Evolutionary conservation across 2,113 vertebrate species (phyloP), one percentile per base, ranked within the genome.

Genomic region (Cyrtonyx montezumae): DNA sequence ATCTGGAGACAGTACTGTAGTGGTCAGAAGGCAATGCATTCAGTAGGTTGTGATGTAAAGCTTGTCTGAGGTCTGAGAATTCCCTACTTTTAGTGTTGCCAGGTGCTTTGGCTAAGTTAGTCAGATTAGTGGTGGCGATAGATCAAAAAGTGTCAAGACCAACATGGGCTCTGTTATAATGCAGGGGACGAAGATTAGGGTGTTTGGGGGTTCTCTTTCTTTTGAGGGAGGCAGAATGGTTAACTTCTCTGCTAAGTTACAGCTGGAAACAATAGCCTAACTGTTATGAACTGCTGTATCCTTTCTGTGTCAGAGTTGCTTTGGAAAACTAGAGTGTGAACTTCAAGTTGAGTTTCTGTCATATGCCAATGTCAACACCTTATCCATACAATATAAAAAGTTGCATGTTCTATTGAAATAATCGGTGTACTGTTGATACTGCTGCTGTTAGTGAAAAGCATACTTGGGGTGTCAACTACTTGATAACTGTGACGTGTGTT

Each of bases 231-330:
- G 16, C 11, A 45, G 34, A 61, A 49, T 21, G 22, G 10, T 77
- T 73, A 11, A 65, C 3, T 40, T 32, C 36, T 68, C 14, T 83
- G 46, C 55, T 61, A 46, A 19, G 17, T n/a, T 66, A 37, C 79
- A 63, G 2, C 28, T 10, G 8, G 42, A 74, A 88, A 28, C 49
- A 90, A 28, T 32, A 62, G 45, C 23, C 77, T n/a, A 80, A 37
- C 26, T 69, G 19, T 51, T 56, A 45, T 0, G 0, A 67, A n/a
- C 55, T 67, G 61, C 56, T 88, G 30, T 43, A n/a, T 0, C 0
- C 32, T 70, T 77, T 76, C 30, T 81, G 25, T 81, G 66, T 5
- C 12, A 68, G 42, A 90, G 13, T 8, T 88, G 46, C 88, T 91
- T 83, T 67, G 68, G 65, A 58, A 80, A 88, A 68, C 28, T 34